Evolutionary conservation across 2,113 vertebrate species (phyloP), one percentile per base, ranked within the genome.

Genomic region (Raja brachyura): DNA sequence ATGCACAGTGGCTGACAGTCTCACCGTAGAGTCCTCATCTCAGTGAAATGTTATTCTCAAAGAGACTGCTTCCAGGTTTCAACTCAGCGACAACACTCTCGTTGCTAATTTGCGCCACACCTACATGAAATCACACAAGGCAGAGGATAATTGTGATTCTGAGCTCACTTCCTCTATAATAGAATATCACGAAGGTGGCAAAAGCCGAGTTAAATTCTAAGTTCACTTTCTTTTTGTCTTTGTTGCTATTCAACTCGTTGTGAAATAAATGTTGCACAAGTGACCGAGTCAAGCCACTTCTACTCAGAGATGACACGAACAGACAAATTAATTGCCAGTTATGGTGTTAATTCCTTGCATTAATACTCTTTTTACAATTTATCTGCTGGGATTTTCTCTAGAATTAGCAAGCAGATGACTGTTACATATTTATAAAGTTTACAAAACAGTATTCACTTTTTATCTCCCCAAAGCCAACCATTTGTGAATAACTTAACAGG

Each of bases 1-100:
- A 99, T 99, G 98, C 98, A 98, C 96, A 93, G 98, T 96, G 97
- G 95, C 96, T 96, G 96, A 97, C 96, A 93, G 77, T 0, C 86
- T 95, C 97, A 93, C 22, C 97, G 2, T 94, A 94, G 59, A 93
- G 22, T 31, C 83, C 9, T 63, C 83, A 88, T 63, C 83, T 31
- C 83, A 31, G 31, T 8, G 25, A n/a, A 66, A 11, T 76, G 6
- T 13, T 73, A 81, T 61, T 33, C 76, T 48, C 11, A 28, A 13
- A 74, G 92, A 25, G 54, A 63, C 70, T 13, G 31, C 56, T 2
- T 63, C 28, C n/a, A 66, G 59, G 31, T 63, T 63, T 88, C 16
- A 33, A 14, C 56, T 59, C 0, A 9, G 9, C 79, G 28, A 28
- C 79, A 83, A 59, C 22, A 20, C 22, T 59, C 20, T 83, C 20